Percentiles rank a stretch among this genome's conserved stretches.
Evolutionary conservation across 2,113 vertebrate species (phyloP).

Genomic region (Protobothrops mucrosquamatus): DNA sequence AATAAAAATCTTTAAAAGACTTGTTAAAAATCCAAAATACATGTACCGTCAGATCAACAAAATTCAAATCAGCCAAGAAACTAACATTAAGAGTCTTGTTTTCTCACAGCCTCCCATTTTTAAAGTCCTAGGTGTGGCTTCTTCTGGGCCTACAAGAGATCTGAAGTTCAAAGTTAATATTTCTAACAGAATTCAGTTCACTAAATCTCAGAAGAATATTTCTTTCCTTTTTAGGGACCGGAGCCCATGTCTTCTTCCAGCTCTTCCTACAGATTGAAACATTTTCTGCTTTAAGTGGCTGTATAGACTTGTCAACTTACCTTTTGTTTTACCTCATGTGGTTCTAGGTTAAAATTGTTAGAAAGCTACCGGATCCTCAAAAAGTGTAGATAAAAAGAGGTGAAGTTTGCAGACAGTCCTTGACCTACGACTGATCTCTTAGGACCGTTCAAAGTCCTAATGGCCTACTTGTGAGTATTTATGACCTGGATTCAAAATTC

Average conservation of each 20-base stretch:
- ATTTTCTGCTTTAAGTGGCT: not conserved
- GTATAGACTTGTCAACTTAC: not conserved
- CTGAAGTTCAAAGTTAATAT: not conserved
- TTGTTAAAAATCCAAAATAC: not conserved
- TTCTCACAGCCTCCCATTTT: not conserved
- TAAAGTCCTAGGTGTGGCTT: not conserved
- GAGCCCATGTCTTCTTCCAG: not conserved
- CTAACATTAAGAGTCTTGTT: not conserved
- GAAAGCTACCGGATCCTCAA: not conserved
- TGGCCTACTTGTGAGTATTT: not conserved
- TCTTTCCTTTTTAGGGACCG: not conserved
- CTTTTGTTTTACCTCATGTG: not conserved
- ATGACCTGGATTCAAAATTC: not conserved
- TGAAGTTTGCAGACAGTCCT: not conserved
- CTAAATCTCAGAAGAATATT: not conserved
- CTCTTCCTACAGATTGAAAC: not conserved
- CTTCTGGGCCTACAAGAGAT: not conserved
- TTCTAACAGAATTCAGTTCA: not conserved
- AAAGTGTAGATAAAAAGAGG: not conserved
- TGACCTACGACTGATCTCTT: not conserved
- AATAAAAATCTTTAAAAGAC: not conserved
- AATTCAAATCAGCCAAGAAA: not conserved
- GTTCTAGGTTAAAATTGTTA: not conserved
- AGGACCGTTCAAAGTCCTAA: not conserved
- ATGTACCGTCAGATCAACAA: not conserved